These are phyloP conservation scores for Bubo blakistoni DNA, from an alignment of 2,113 vertebrate genomes.

Conservation along the genomic window DNA sequence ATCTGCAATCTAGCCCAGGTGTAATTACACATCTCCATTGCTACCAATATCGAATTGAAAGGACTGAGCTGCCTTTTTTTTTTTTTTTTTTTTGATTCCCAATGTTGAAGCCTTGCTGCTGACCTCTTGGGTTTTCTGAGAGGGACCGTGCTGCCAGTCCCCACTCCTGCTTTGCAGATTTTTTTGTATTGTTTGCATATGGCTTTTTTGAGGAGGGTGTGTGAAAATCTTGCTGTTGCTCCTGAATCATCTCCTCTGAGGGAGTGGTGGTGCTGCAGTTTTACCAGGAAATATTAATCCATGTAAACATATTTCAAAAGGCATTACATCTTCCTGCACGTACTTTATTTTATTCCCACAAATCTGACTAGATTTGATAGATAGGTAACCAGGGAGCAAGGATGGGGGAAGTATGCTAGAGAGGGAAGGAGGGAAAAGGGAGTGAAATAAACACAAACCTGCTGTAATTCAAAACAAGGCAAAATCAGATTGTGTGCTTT, in stretches of 20 bases:
- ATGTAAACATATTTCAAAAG: constrained; percentile 63
- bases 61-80: background rate
- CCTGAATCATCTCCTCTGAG: background rate
- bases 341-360: constrained; percentile 64
- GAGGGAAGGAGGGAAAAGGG: background rate
- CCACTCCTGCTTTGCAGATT: background rate
- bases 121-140: background rate
- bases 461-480: constrained; percentile 72
- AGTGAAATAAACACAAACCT: constrained; percentile 29
- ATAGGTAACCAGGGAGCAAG: constrained; percentile 45
- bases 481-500: constrained; percentile 73
- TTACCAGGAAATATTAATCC: constrained; percentile 59
- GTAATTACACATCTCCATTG: background rate
- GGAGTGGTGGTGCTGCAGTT: constrained; percentile 20
- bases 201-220: background rate
- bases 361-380: constrained; percentile 67
- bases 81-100: background rate
- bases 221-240: background rate
- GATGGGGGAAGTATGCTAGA: background rate
- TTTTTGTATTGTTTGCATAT: background rate
- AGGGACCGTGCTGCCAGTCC: background rate
- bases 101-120: background rate
- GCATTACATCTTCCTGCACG: constrained; percentile 55
- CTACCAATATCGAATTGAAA: background rate
- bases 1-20: background rate